Percentiles rank a stretch among this genome's conserved stretches.
These are phyloP conservation scores for Channallabes apus DNA, from an alignment of 2,797 vertebrate species.

Conservation along the genomic window DNA sequence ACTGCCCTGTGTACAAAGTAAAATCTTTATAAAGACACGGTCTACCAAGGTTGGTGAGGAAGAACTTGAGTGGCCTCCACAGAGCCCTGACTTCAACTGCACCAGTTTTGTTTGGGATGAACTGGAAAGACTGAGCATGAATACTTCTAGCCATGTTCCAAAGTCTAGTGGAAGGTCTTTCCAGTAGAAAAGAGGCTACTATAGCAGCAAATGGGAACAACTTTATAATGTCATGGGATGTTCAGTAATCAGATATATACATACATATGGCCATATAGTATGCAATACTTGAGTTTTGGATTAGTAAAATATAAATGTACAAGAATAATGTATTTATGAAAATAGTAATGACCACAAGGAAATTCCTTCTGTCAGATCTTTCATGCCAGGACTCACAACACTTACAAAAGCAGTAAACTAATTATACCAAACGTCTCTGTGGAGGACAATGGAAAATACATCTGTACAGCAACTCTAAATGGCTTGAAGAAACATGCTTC, in stretches of 20 bases:
- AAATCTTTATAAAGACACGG: background rate
- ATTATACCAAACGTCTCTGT: slow-evolving; percentile 73
- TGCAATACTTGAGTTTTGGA: background rate
- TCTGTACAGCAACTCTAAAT: slow-evolving; percentile 68
- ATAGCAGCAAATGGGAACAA: background rate
- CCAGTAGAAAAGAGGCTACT: background rate
- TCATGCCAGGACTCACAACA: slow-evolving; percentile 14
- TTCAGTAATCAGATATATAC: background rate
- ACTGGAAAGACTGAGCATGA: background rate
- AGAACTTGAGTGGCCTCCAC: background rate
- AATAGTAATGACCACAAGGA: background rate
- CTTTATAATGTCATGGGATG: background rate
- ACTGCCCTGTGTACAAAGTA: background rate
- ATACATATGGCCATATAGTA: background rate
- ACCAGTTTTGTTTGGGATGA: background rate
- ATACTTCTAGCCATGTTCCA: background rate
- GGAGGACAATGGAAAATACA: slow-evolving; percentile 77
- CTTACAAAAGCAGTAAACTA: slow-evolving; percentile 57
- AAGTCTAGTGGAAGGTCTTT: background rate
- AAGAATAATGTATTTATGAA: background rate
- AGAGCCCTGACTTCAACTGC: background rate
- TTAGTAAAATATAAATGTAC: background rate
- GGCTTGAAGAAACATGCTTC: slow-evolving; percentile 44
- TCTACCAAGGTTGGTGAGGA: background rate
- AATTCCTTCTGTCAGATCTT: slow-evolving; percentile 58